Evolutionary conservation across 2,797 vertebrate genomes (phyloP).

Genomic region (Notamacropus eugenii): DNA sequence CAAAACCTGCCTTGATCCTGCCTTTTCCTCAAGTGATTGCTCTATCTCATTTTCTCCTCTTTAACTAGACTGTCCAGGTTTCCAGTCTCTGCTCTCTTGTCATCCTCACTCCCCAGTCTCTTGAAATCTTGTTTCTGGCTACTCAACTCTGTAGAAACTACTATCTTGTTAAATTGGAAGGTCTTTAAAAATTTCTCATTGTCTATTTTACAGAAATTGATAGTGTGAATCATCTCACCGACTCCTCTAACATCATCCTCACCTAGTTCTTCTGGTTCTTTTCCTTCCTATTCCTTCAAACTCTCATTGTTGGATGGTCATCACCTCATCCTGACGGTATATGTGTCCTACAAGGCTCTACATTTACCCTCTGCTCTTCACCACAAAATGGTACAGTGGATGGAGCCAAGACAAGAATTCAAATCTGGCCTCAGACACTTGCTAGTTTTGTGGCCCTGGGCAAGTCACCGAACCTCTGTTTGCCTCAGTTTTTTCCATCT

Average conservation of each 20-base stretch:
- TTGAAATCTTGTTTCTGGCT: not conserved
- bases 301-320: not conserved
- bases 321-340: not conserved
- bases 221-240: not conserved
- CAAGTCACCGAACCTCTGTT: not conserved
- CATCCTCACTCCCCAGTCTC: not conserved
- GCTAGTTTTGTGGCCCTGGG: not conserved
- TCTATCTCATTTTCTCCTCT: not conserved
- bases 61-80: not conserved
- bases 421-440: not conserved
- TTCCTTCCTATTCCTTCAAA: not conserved
- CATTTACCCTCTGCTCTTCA: not conserved
- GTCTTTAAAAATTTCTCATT: not conserved
- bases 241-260: not conserved
- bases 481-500: not conserved
- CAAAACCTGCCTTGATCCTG: not conserved
- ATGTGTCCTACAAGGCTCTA: not conserved
- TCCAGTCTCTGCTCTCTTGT: not conserved
- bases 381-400: not conserved
- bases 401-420: not conserved
- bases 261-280: not conserved
- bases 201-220: not conserved
- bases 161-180: not conserved
- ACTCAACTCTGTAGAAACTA: not conserved
- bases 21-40: not conserved